A percentile compares a stretch with the other conserved stretches of the same genome.
phyloP scores from a whole-genome alignment of 2,888 invertebrate species.

The Pinctada fucata region DNA sequence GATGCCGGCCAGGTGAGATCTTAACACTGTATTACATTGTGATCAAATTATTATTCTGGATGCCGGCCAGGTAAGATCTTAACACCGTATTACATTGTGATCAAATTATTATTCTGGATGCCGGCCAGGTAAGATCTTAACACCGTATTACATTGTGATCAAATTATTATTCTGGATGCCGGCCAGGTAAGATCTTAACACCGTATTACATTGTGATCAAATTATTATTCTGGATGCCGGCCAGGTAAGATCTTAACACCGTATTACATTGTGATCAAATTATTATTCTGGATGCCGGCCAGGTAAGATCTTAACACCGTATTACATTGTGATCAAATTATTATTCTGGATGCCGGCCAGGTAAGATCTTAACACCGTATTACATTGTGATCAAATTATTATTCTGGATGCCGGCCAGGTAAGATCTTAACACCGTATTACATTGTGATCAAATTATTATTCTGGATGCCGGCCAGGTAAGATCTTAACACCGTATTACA shows the following conservation, averaged over 20 bases:
- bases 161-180: neutral
- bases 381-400: neutral
- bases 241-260: neutral
- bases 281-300: neutral
- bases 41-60: neutral
- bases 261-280: neutral
- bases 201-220: neutral
- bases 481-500: no score
- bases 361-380: neutral
- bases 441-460: neutral
- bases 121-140: neutral
- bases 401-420: neutral
- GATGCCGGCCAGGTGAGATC: slow-evolving; percentile 76
- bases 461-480: neutral
- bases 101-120: neutral
- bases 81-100: neutral
- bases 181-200: neutral
- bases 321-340: neutral
- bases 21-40: neutral
- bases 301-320: neutral
- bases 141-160: neutral
- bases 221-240: neutral
- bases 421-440: neutral
- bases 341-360: neutral
- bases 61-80: neutral